These are phyloP conservation scores for Eucidaris tribuloides DNA, from an alignment of 35 echinoderm and acorn worm species.

Conservation along the genomic window DNA sequence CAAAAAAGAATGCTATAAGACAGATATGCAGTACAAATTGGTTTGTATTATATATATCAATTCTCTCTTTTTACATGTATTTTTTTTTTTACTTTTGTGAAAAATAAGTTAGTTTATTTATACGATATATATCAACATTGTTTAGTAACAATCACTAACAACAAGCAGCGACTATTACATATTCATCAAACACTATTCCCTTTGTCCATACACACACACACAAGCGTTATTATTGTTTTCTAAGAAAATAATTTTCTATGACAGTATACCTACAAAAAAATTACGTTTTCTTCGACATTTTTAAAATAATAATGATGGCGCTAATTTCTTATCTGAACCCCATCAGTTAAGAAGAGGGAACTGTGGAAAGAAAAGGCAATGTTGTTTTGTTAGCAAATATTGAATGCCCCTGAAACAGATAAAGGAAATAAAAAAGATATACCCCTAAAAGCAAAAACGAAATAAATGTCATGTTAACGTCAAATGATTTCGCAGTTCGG, in stretches of 20 bases:
- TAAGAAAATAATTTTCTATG: neutral
- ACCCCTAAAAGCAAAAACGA: too few relatives aligned
- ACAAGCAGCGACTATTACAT: neutral
- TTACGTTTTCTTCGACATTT: neutral
- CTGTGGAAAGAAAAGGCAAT: too few relatives aligned
- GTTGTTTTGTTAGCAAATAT: too few relatives aligned
- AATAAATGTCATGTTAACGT: too few relatives aligned
- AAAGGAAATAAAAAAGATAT: too few relatives aligned
- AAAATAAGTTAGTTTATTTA: slow-evolving; percentile 32
- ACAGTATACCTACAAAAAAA: neutral
- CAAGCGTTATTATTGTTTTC: too few relatives aligned
- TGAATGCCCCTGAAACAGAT: too few relatives aligned
- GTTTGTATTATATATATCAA: slow-evolving; percentile 38
- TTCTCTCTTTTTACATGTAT: slow-evolving; percentile 36
- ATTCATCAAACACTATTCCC: neutral
- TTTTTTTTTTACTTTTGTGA: slow-evolving; percentile 11
- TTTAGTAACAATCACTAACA: neutral
- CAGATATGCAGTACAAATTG: slow-evolving; percentile 36
- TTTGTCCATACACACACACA: slow-evolving; percentile 6
- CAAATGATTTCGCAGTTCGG: too few relatives aligned
- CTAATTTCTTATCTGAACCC: too few relatives aligned
- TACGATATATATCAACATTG: slow-evolving; percentile 9
- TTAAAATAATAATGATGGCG: too few relatives aligned
- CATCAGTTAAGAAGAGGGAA: too few relatives aligned
- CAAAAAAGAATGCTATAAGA: too few relatives aligned